Evolutionary conservation across 2,888 invertebrate genomes (phyloP).

Genomic region (Ptychoptera albimana): DNA sequence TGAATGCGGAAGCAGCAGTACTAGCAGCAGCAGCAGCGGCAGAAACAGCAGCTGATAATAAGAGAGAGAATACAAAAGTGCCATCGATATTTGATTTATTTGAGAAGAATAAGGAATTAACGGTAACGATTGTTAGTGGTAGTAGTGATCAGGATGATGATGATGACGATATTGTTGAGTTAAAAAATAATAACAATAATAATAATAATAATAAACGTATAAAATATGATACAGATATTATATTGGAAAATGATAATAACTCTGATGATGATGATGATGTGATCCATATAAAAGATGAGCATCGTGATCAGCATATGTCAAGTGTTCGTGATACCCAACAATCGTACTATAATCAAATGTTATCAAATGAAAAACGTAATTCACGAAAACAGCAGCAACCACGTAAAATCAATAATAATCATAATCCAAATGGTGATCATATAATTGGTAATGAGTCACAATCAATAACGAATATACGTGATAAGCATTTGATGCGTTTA

Average conservation of each 20-base stretch:
- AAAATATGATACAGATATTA: not conserved
- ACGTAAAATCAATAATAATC: slow-evolving; percentile 18
- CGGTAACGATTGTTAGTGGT: slow-evolving; percentile 22
- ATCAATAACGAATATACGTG: slow-evolving; percentile 16
- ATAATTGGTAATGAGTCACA: slow-evolving; percentile 4
- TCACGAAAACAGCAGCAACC: slow-evolving; percentile 36
- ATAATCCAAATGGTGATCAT: not conserved
- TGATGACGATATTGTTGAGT: slow-evolving; percentile 6
- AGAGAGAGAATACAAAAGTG: slow-evolving; percentile 3
- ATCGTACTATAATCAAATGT: slow-evolving; percentile 6
- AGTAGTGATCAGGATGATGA: slow-evolving; percentile 4
- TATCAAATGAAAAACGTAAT: slow-evolving; percentile 22
- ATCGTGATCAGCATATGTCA: not conserved
- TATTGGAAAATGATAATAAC: no score
- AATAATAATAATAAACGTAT: not conserved
- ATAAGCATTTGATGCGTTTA: slow-evolving; percentile 29
- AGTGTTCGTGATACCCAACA: not conserved
- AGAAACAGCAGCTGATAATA: not conserved
- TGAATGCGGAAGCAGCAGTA: slow-evolving; percentile 12
- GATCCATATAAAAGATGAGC: not conserved
- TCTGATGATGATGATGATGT: no score
- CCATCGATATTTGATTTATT: slow-evolving; percentile 20
- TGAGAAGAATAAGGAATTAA: slow-evolving; percentile 28
- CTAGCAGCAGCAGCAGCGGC: slow-evolving; percentile 8
- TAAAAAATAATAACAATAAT: slow-evolving; percentile 5